These are phyloP conservation scores for Siniperca chuatsi DNA, from an alignment of 2,113 vertebrate species.

Conservation along the genomic window DNA sequence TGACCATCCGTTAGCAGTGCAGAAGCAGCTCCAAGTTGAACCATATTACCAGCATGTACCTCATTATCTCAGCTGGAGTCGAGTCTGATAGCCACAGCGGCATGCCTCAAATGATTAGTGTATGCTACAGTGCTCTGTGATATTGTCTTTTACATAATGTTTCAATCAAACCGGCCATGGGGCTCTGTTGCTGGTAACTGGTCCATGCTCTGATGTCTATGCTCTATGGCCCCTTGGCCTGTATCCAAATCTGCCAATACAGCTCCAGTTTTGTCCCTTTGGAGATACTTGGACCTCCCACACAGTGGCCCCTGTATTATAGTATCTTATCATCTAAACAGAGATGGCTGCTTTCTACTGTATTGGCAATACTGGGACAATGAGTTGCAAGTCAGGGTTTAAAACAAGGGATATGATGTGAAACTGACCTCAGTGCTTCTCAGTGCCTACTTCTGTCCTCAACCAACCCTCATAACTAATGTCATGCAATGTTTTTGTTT, in stretches of 20 bases:
- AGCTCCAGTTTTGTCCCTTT: constrained; percentile 53
- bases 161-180: constrained; percentile 54
- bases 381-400: constrained; percentile 6
- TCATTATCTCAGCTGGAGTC: constrained; percentile 70
- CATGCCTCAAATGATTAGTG: constrained; percentile 65
- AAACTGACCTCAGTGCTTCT: constrained; percentile 14
- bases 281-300: constrained; percentile 35
- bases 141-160: constrained; percentile 70
- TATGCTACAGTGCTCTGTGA: constrained; percentile 65
- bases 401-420: constrained; percentile 27
- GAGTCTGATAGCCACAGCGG: constrained; percentile 58
- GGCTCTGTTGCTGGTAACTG: constrained; percentile 68
- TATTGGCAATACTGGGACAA: constrained; percentile 37
- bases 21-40: constrained; percentile 38
- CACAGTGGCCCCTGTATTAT: constrained; percentile 35
- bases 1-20: constrained; percentile 17
- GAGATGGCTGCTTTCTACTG: constrained; percentile 28
- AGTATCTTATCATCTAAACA: constrained; percentile 25
- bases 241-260: constrained; percentile 60
- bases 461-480: background rate
- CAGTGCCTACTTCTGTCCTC: background rate
- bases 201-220: constrained; percentile 69
- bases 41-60: constrained; percentile 43
- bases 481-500: background rate
- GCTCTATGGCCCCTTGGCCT: constrained; percentile 65